Evolutionary conservation across 1,140 invertebrate genomes (phyloP).

Genomic region (Pseudomyrmex dendroicus): DNA sequence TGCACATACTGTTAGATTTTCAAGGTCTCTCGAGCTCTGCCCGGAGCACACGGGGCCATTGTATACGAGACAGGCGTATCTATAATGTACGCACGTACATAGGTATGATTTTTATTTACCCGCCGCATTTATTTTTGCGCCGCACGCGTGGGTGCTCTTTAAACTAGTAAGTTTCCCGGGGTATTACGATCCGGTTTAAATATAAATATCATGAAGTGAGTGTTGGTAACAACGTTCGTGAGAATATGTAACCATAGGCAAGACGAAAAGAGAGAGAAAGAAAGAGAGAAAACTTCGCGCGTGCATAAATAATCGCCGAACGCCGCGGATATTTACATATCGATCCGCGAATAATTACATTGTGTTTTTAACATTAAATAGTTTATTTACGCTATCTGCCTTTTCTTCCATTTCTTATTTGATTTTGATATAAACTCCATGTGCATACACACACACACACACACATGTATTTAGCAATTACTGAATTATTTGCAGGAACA

Average conservation of each 20-base stretch:
- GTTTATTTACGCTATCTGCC: background rate
- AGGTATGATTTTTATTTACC: slow-evolving; percentile 43
- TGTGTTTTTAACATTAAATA: background rate
- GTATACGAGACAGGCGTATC: slow-evolving; percentile 48
- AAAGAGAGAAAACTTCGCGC: background rate
- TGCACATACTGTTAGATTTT: slow-evolving; percentile 66
- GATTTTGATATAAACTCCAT: background rate
- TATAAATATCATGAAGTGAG: background rate
- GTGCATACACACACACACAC: too few species aligned
- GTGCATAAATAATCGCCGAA: background rate
- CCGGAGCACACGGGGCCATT: slow-evolving; percentile 20
- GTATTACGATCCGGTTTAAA: slow-evolving; percentile 29
- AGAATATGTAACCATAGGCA: slow-evolving; percentile 13
- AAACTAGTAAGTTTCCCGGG: background rate
- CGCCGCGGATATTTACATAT: background rate
- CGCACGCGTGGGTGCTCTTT: slow-evolving; percentile 32
- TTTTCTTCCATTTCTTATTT: background rate
- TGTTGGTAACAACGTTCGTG: background rate
- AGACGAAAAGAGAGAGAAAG: background rate
- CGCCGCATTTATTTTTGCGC: slow-evolving; percentile 36
- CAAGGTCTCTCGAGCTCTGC: slow-evolving; percentile 56
- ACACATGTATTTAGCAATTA: background rate
- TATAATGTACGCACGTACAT: slow-evolving; percentile 21
- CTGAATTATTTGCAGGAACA: background rate
- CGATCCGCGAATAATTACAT: background rate